Evolutionary conservation across 2,113 vertebrate species (phyloP), one percentile per base, ranked within the genome.

Genomic region (Loxodonta africana): DNA sequence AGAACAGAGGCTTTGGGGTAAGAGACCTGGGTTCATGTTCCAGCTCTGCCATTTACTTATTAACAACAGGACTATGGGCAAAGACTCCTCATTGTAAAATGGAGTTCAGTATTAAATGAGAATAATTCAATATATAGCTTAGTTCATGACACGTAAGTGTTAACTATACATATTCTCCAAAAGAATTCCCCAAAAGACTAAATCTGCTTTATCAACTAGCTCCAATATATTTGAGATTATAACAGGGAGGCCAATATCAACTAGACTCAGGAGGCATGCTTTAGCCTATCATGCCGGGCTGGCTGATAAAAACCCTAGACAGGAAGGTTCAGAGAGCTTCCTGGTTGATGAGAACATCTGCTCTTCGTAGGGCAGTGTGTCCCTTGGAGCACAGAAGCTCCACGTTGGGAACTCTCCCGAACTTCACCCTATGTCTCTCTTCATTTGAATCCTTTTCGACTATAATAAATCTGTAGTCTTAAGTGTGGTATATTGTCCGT

Each of bases 91-190:
- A 76, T 8, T 76, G 5, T 76, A 90, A 84, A 88, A 87, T 51
- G 18, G n/a, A 96, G 33, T 69, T 89, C 17, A 93, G 30, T 77
- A 83, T 65, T 77, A 90, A 77, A 78, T 57, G 63, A 93, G 53
- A 93, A 41, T 84, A 74, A 96, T 65, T 85, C 67, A 88, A 14
- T 41, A 85, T 11, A 9, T 62, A 60, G 11, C 46, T 73, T 25
- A 90, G 57, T 53, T 14, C 2, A 74, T 44, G 25, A 51, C 37
- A 97, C 21, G 11, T 20, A 69, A 83, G 48, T 69, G 60, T 65
- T 90, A 91, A 9, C 48, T 88, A 57, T 48, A 81, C 12, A 65
- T 26, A 88, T 44, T 88, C 92, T 85, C 81, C 18, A 81, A 90
- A 89, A 95, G 30, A 93, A 88, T 74, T 17, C 18, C 48, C 69